These are phyloP conservation scores for Halcyon chelicuti DNA, from an alignment of 2,797 vertebrate species.

Conservation along the genomic window DNA sequence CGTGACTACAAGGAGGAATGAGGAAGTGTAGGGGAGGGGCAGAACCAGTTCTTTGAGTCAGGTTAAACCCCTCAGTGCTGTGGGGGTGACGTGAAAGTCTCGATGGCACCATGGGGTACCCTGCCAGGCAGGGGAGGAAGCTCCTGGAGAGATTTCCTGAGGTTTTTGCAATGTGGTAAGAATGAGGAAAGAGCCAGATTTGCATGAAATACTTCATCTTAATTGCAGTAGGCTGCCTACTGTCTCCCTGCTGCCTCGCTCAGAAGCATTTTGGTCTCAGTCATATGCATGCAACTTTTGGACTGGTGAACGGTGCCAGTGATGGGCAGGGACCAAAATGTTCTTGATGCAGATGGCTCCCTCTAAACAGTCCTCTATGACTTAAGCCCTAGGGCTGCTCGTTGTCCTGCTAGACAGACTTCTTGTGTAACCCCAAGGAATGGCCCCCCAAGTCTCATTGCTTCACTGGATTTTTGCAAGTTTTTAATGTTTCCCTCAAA, in stretches of 20 bases:
- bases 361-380: background rate
- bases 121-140: background rate
- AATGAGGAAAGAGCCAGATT: background rate
- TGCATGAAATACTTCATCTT: slow-evolving; percentile 36
- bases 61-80: background rate
- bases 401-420: background rate
- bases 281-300: accelerated
- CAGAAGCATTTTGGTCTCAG: background rate
- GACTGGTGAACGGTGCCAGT: background rate
- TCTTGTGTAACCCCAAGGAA: accelerated
- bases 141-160: background rate
- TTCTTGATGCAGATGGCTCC: background rate
- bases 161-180: background rate
- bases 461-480: background rate
- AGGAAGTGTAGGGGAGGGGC: background rate
- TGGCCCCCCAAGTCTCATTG: background rate
- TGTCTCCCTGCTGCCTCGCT: background rate
- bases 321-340: background rate
- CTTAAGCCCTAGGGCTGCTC: background rate
- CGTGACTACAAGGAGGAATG: background rate
- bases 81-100: background rate
- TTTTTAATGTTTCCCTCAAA: background rate
- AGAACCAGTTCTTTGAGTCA: background rate
- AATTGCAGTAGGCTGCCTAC: slow-evolving; percentile 30
- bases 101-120: background rate